Evolutionary conservation across 2,797 vertebrate species (phyloP), one percentile per base, ranked within the genome.

Genomic region (Danio aesculapii): DNA sequence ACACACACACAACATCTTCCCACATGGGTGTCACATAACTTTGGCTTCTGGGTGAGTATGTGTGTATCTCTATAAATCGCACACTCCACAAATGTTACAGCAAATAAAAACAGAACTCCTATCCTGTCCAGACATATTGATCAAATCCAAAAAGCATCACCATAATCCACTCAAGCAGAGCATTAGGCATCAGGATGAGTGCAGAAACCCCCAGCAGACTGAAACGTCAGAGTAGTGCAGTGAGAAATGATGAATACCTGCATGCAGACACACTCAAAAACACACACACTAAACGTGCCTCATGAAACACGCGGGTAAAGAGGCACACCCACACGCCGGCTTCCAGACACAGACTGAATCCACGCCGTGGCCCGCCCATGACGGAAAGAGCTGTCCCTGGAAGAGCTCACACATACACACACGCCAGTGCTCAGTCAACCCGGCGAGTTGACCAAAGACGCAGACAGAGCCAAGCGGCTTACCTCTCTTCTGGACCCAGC

Each of bases 401-500:
- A 81, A 70, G 76, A 59, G 71, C 69, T 55, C 58, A 13, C 75
- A n/a, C 64, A 75, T 64, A 59, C 21, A 55, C 47, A 30, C 64
- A 78, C 58, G 10, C 75, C 55, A 55, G 63, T 44, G 19, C 75
- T 21, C 13, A 19, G 79, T 53, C 44, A 58, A 81, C 67, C 72
- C 55, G 47, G 44, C 75, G 70, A 86, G 64, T 77, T 73, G 68
- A 67, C 9, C 47, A 81, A 21, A 90, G 86, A 85, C 84, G 85
- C 83, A 79, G 86, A 87, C 86, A 87, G 85, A 75, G 79, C 82
- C 57, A 50, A 76, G 86, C 83, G 91, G 95, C 96, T 97, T 91
- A 99, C 97, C 97, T 94, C 97, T 97, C 95, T 99, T 99, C 93
- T 99, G 97, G 90, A 99, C 96, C 97, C 97, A 99, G 90, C 97